Evolutionary conservation across 2,888 invertebrate genomes (phyloP).

Genomic region (Agrilus mali): DNA sequence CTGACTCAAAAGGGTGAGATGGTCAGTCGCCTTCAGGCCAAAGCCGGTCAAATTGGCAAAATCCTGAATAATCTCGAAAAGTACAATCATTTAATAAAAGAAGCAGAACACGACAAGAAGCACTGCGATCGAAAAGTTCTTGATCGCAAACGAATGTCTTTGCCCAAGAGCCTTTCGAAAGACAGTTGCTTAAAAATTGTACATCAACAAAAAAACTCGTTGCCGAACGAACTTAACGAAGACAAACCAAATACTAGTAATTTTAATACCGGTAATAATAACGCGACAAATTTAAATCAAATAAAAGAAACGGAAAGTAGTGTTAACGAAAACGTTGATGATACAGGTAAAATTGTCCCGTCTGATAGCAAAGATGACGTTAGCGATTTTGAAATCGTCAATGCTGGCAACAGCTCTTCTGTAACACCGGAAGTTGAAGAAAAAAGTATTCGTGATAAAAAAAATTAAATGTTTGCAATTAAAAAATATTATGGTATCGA

Average conservation of each 20-base stretch:
- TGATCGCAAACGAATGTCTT: not conserved
- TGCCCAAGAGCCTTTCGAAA: not conserved
- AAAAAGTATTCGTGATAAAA: too few species aligned
- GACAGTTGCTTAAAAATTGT: too few species aligned
- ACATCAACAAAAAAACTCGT: too few species aligned
- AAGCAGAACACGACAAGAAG: conserved; percentile 27
- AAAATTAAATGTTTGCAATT: too few species aligned
- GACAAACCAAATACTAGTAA: too few species aligned
- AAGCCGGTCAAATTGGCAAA: conserved; percentile 91
- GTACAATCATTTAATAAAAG: conserved; percentile 62
- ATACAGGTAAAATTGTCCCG: not conserved
- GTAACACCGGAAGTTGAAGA: too few species aligned
- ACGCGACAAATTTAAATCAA: too few species aligned
- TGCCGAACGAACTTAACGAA: too few species aligned
- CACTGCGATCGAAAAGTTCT: conserved; percentile 8
- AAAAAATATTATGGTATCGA: too few species aligned
- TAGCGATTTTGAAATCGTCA: conserved; percentile 5
- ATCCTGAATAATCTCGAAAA: conserved; percentile 83
- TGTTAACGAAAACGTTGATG: not conserved
- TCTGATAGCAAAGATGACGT: conserved; percentile 3
- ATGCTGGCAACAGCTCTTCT: not conserved
- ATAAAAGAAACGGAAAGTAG: too few species aligned
- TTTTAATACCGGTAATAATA: too few species aligned
- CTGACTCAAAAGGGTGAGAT: conserved; percentile 93
- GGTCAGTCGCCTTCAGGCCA: conserved; percentile 88